A percentile compares a stretch with the other conserved stretches of the same genome.
Evolutionary conservation across 1,140 invertebrate species (phyloP).

Genomic region (Drosophila busckii): DNA sequence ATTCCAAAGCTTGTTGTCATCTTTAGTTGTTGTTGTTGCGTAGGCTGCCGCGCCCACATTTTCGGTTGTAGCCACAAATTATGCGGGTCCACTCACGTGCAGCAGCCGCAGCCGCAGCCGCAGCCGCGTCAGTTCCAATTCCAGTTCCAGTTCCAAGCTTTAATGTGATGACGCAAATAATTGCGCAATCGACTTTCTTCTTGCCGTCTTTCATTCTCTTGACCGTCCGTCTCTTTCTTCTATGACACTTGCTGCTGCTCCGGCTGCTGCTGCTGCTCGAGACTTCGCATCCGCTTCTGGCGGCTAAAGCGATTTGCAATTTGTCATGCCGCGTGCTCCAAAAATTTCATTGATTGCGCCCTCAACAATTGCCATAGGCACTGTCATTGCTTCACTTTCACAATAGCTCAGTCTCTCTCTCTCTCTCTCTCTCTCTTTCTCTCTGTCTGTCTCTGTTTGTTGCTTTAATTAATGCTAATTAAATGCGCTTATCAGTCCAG

Average conservation of each 20-base stretch:
- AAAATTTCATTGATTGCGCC: conserved; percentile 48
- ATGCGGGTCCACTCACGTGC: conserved; percentile 50
- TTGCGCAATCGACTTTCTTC: conserved; percentile 68
- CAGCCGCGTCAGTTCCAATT: background rate
- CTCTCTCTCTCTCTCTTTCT: background rate
- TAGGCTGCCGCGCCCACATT: conserved; percentile 59
- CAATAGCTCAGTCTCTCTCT: conserved; percentile 4
- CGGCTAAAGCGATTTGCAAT: conserved; percentile 40
- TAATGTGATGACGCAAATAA: conserved; percentile 56
- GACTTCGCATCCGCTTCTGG: conserved; percentile 44
- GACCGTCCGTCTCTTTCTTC: conserved; percentile 18
- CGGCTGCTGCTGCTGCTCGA: background rate
- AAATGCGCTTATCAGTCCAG: conserved; percentile 58
- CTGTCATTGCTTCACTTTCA: conserved; percentile 43
- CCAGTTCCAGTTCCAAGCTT: background rate
- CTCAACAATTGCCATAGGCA: conserved; percentile 47
- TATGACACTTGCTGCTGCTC: conserved; percentile 32
- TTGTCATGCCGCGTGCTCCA: conserved; percentile 52
- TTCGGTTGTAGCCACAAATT: conserved; percentile 61
- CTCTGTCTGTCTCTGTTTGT: background rate
- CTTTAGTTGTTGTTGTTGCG: conserved; percentile 3
- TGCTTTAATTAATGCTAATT: conserved; percentile 64
- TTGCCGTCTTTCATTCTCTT: conserved; percentile 55
- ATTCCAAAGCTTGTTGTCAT: conserved; percentile 45
- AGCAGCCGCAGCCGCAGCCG: background rate